Conservation (phyloP, 1,140 invertebrate species). For the Mylabris phalerata region DNA sequence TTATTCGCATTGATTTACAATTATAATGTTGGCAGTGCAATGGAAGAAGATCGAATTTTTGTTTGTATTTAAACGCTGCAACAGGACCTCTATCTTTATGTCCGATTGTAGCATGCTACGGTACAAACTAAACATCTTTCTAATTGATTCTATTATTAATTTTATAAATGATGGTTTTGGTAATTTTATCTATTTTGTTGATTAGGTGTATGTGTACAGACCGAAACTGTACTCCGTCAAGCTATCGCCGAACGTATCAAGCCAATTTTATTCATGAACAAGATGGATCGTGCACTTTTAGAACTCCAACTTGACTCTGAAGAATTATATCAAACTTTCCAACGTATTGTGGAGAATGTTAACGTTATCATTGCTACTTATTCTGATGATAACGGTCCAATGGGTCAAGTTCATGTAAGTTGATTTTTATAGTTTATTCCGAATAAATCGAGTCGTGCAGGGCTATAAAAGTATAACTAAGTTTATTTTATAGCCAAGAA, state of each 20-base stretch:
- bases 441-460: not conserved
- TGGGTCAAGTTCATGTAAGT: slow-evolving; percentile 92
- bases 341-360: slow-evolving; percentile 98
- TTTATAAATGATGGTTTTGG: not conserved
- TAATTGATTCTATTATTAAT: not conserved
- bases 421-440: slow-evolving; percentile 1
- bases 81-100: slow-evolving; percentile 62
- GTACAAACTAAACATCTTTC: slow-evolving; percentile 40
- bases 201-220: slow-evolving; percentile 98
- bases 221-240: slow-evolving; percentile 97
- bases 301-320: slow-evolving; percentile 94
- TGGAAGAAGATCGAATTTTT: slow-evolving; percentile 45
- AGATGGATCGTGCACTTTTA: slow-evolving; percentile 96
- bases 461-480: not conserved
- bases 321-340: slow-evolving; percentile 98
- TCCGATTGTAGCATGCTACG: slow-evolving; percentile 51
- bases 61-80: slow-evolving; percentile 49
- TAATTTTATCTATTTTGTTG: slow-evolving; percentile 19
- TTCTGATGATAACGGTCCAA: slow-evolving; percentile 92
- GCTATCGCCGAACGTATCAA: slow-evolving; percentile 98
- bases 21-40: slow-evolving; percentile 47
- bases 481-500: slow-evolving; percentile 14
- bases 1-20: slow-evolving; percentile 22
- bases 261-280: slow-evolving; percentile 99
- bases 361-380: slow-evolving; percentile 99